phyloP scores from a whole-genome alignment of 2,797 vertebrate species.

The Mus spretus region DNA sequence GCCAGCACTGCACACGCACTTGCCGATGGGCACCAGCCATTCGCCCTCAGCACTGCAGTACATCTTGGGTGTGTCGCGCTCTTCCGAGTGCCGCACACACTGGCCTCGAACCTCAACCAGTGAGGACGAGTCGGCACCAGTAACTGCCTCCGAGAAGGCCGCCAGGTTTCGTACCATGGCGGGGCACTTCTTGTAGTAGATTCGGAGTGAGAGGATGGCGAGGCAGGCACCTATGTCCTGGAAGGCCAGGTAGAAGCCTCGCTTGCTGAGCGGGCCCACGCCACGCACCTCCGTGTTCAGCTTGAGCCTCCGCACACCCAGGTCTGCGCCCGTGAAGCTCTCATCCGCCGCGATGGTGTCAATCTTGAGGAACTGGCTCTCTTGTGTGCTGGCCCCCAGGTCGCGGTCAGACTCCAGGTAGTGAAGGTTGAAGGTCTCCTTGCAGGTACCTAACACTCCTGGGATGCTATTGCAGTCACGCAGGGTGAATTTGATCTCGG shows the following conservation, averaged over 20 bases:
- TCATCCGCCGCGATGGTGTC: constrained; percentile 98
- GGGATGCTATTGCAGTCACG: constrained; percentile 99
- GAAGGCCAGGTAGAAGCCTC: constrained; percentile 98
- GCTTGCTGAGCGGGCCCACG: constrained; percentile 94
- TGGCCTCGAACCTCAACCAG: constrained; percentile 97
- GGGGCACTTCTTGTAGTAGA: constrained; percentile 97
- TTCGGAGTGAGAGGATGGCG: constrained; percentile 95
- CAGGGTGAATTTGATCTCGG: constrained; percentile 97
- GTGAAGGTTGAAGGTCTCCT: constrained; percentile 99
- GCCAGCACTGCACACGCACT: constrained; percentile 96
- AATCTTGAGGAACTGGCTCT: constrained; percentile 97
- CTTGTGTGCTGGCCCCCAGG: constrained; percentile 92
- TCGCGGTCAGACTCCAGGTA: constrained; percentile 97
- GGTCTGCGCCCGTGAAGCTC: constrained; percentile 97
- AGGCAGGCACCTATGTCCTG: constrained; percentile 99
- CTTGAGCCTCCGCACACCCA: constrained; percentile 96
- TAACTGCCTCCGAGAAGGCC: constrained; percentile 96
- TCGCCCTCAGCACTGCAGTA: constrained; percentile 99
- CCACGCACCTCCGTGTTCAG: constrained; percentile 97
- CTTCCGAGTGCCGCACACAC: constrained; percentile 96
- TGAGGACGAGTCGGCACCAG: constrained; percentile 96
- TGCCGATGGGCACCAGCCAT: constrained; percentile 98
- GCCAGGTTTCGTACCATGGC: constrained; percentile 96
- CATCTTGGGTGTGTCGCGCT: constrained; percentile 98
- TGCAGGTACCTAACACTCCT: constrained; percentile 97